phyloP scores from a whole-genome alignment of 2,797 vertebrate species.

The Poecilia picta region DNA sequence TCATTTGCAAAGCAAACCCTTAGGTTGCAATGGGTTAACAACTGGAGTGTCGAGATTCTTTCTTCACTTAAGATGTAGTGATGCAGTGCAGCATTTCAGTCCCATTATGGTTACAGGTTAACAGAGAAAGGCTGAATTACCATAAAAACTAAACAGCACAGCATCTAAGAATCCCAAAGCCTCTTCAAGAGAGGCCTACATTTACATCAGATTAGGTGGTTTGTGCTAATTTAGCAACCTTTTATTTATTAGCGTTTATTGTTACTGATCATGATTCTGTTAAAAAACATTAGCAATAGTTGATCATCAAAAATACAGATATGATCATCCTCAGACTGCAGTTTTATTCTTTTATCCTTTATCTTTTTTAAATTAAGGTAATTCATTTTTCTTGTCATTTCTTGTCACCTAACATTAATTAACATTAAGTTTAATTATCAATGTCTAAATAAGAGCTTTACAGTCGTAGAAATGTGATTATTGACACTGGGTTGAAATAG shows the following conservation, averaged over 20 bases:
- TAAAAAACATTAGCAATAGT: not conserved
- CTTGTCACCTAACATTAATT: not conserved
- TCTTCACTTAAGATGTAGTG: not conserved
- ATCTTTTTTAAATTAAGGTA: no score
- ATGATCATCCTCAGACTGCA: no score
- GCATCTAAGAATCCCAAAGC: not conserved
- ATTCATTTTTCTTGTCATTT: no score
- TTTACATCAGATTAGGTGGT: not conserved
- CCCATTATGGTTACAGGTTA: not conserved
- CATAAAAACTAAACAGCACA: not conserved
- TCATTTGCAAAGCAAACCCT: not conserved
- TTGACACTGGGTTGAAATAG: not conserved
- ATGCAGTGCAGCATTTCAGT: not conserved
- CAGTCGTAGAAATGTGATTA: not conserved
- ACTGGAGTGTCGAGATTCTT: not conserved
- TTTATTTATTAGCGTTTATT: not conserved
- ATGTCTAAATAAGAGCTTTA: not conserved
- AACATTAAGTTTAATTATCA: not conserved
- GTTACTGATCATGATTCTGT: not conserved
- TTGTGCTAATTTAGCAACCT: constrained; percentile 1
- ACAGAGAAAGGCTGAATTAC: not conserved
- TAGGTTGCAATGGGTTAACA: not conserved
- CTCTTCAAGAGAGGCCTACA: not conserved
- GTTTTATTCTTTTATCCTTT: no score
- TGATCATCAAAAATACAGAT: not conserved